Percentiles rank a stretch among this genome's conserved stretches.
Conservation (phyloP, 2,797 vertebrate species). For the Chaetophractus vellerosus region DNA sequence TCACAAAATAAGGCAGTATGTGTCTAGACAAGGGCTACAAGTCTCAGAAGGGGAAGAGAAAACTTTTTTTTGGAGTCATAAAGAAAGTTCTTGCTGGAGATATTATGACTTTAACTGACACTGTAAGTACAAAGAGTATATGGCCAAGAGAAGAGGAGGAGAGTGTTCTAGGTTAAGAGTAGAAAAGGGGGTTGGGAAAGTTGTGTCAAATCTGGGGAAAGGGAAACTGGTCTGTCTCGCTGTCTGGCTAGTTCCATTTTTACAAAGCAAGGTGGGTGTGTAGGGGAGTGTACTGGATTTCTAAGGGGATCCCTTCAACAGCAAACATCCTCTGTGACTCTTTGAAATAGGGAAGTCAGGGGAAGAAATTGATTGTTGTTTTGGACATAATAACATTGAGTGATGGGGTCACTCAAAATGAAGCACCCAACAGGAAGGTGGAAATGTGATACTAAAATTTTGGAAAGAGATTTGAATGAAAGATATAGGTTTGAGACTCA, state of each 20-base stretch:
- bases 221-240: constrained; percentile 10
- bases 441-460: constrained; percentile 31
- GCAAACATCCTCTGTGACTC: constrained; percentile 60
- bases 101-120: constrained; percentile 40
- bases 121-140: not conserved
- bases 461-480: constrained; percentile 57
- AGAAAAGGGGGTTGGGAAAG: not conserved
- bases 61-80: constrained; percentile 1
- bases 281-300: not conserved
- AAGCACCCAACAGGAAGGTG: constrained; percentile 46
- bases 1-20: not conserved
- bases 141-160: not conserved
- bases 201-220: not conserved
- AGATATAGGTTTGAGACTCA: constrained; percentile 24
- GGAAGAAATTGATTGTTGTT: constrained; percentile 67
- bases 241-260: constrained; percentile 17
- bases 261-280: constrained; percentile 40
- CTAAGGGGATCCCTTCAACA: constrained; percentile 51
- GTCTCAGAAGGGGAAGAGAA: constrained; percentile 67
- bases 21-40: constrained; percentile 40
- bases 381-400: constrained; percentile 55
- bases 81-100: constrained; percentile 57
- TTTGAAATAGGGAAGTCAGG: constrained; percentile 72
- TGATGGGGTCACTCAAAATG: not conserved
- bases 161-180: not conserved